phyloP scores from a whole-genome alignment of 2,888 invertebrate genomes.

The Idaea straminata region DNA sequence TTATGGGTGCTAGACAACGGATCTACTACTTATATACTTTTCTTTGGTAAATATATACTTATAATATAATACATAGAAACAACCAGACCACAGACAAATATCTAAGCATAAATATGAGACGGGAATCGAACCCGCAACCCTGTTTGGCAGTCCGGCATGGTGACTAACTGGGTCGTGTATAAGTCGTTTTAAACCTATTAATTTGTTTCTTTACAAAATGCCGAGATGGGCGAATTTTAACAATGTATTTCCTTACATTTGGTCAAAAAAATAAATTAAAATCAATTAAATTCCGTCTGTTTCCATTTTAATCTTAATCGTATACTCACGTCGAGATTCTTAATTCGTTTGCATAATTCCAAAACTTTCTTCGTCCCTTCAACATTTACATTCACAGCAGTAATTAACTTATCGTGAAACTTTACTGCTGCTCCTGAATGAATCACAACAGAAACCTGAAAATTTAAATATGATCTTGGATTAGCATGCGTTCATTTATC shows the following conservation, averaged over 20 bases:
- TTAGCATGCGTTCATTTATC: no score
- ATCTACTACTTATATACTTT: no score
- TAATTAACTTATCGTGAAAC: conserved; percentile 6
- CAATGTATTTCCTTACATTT: background rate
- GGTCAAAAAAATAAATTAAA: background rate
- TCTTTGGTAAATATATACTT: no score
- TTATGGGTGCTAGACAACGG: no score
- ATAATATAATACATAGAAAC: no score
- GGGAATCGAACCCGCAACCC: no score
- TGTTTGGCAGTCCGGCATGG: no score
- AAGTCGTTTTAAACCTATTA: background rate
- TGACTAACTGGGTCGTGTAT: no score
- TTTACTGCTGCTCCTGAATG: conserved; percentile 12
- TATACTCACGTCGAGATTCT: conserved; percentile 9
- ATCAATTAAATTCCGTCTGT: background rate
- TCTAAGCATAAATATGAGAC: no score
- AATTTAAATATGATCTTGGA: background rate
- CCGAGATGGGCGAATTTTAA: background rate
- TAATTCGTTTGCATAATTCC: conserved; percentile 10
- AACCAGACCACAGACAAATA: no score
- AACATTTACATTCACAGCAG: conserved; percentile 5
- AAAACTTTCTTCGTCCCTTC: conserved; percentile 14
- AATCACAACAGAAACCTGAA: conserved; percentile 15
- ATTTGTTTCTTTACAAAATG: background rate
- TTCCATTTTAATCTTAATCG: background rate